Evolutionary conservation across 2,113 vertebrate species (phyloP).

Genomic region (Phrynosoma platyrhinos): DNA sequence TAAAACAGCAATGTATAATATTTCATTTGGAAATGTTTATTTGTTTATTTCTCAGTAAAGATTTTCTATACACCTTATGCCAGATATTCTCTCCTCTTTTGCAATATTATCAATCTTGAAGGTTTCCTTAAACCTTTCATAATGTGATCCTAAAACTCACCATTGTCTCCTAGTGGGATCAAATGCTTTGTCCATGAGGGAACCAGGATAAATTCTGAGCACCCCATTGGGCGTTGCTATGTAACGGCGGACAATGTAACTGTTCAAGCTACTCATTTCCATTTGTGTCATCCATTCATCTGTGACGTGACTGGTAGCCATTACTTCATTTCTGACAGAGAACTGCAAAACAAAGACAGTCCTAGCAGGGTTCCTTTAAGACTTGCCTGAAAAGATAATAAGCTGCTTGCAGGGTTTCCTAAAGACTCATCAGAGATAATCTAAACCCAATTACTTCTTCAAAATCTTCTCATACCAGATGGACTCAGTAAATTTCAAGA

Average conservation of each 20-base stretch:
- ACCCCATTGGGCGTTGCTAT: conserved; percentile 99
- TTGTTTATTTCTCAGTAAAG: not conserved
- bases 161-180: conserved; percentile 99
- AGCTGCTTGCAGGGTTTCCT: conserved; percentile 71
- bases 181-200: conserved; percentile 99
- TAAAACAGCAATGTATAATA: not conserved
- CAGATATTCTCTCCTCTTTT: conserved; percentile 34
- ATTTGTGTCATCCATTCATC: conserved; percentile 99
- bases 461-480: conserved; percentile 67
- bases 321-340: conserved; percentile 98
- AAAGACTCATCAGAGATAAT: conserved; percentile 60
- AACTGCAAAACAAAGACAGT: conserved; percentile 86
- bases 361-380: conserved; percentile 78
- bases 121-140: conserved; percentile 59
- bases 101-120: conserved; percentile 51
- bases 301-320: conserved; percentile 99
- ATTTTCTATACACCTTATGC: not conserved
- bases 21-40: not conserved
- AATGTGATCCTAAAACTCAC: conserved; percentile 83
- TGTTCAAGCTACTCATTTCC: conserved; percentile 98
- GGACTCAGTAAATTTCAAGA: conserved; percentile 56
- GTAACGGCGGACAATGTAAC: conserved; percentile 99
- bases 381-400: conserved; percentile 70
- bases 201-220: conserved; percentile 99
- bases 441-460: conserved; percentile 71